Conservation (phyloP, 2,888 invertebrate genomes). For the Zele albiditarsus region DNA sequence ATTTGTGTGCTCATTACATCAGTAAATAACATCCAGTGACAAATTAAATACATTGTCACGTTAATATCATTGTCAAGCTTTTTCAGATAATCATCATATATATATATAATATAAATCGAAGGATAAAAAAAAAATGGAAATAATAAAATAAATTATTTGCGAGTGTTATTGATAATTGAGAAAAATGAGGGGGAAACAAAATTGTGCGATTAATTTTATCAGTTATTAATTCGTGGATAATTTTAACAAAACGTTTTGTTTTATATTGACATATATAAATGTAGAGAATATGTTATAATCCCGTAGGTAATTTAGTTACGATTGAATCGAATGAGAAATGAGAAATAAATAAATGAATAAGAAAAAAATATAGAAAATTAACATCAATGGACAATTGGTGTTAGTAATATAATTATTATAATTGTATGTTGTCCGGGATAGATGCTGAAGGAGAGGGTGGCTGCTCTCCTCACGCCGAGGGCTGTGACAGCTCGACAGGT, state of each 20-base stretch:
- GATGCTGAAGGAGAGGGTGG: constrained; percentile 86
- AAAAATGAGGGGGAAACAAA: no score
- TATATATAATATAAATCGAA: neutral
- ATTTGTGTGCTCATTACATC: constrained; percentile 16
- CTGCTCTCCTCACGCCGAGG: constrained; percentile 93
- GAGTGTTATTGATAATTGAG: no score
- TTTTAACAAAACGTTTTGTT: neutral
- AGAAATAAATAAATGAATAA: neutral
- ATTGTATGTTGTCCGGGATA: constrained; percentile 76
- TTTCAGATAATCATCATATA: neutral
- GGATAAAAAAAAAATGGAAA: neutral
- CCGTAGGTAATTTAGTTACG: no score
- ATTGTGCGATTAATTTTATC: neutral
- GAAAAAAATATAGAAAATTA: neutral
- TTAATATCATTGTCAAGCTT: neutral
- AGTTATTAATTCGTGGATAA: no score
- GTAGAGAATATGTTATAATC: neutral
- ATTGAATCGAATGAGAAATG: no score
- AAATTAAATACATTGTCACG: neutral
- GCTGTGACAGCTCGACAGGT: constrained; percentile 95
- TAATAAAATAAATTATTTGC: neutral
- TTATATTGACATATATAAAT: neutral
- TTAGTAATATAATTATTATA: constrained; percentile 21
- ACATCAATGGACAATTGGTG: neutral
- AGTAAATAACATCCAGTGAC: neutral